phyloP scores from a whole-genome alignment of 2,797 vertebrate genomes.

The Thunnus albacares region DNA sequence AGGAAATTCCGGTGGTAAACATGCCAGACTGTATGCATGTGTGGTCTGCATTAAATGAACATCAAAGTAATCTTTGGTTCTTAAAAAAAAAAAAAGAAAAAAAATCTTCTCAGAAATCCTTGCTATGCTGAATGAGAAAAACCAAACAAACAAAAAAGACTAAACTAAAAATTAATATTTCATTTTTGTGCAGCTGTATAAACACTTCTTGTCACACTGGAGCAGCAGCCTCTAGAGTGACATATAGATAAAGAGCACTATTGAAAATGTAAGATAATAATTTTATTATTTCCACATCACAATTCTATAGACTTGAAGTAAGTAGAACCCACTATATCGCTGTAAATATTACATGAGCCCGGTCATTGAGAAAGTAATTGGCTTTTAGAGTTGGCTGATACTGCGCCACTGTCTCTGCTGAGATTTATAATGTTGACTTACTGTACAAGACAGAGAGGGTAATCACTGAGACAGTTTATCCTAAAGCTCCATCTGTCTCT shows the following conservation, averaged over 20 bases:
- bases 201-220: slow-evolving; percentile 16
- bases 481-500: slow-evolving; percentile 73
- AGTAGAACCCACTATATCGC: slow-evolving; percentile 53
- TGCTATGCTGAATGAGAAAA: slow-evolving; percentile 9
- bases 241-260: slow-evolving; percentile 18
- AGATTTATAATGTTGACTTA: slow-evolving; percentile 83
- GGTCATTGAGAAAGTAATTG: slow-evolving; percentile 80
- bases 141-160: neutral
- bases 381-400: slow-evolving; percentile 78
- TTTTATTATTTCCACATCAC: slow-evolving; percentile 60
- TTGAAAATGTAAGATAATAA: slow-evolving; percentile 53
- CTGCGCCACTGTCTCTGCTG: slow-evolving; percentile 60
- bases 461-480: slow-evolving; percentile 76
- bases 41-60: slow-evolving; percentile 28
- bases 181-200: neutral
- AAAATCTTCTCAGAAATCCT: slow-evolving; percentile 7
- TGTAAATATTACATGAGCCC: slow-evolving; percentile 82
- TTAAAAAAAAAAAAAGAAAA: neutral
- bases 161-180: neutral
- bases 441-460: slow-evolving; percentile 76
- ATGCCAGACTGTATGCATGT: slow-evolving; percentile 34
- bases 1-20: slow-evolving; percentile 37
- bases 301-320: slow-evolving; percentile 60
- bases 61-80: slow-evolving; percentile 34
- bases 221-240: neutral